These are phyloP conservation scores for Morinoia aosen DNA, from an alignment of 2,888 invertebrate genomes.

Conservation along the genomic window DNA sequence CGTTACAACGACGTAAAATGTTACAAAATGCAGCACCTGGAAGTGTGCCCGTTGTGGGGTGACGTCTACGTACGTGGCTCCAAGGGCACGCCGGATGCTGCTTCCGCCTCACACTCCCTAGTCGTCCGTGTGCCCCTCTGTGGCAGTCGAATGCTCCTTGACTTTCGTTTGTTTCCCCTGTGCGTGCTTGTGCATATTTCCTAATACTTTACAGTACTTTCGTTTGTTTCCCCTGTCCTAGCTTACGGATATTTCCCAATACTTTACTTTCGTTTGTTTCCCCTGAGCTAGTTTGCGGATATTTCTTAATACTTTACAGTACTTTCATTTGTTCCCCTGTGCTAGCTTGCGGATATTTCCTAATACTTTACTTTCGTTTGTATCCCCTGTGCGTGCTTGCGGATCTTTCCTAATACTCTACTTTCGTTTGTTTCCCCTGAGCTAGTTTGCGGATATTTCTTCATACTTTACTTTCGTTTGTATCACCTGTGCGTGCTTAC, in stretches of 20 bases:
- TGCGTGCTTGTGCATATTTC: neutral
- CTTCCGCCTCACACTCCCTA: neutral
- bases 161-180: neutral
- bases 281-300: no score
- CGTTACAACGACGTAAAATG: no score
- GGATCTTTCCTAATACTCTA: neutral
- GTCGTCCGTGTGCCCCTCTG: neutral
- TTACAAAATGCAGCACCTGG: neutral
- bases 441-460: no score
- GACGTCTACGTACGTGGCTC: neutral
- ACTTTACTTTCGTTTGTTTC: no score
- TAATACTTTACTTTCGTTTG: neutral
- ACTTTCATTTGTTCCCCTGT: no score
- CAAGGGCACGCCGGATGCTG: neutral
- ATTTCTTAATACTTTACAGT: no score
- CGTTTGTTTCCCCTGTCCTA: no score
- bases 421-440: no score
- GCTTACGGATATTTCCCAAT: no score
- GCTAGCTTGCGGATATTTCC: no score
- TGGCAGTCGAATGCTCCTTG: neutral
- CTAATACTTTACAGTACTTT: neutral
- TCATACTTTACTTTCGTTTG: no score
- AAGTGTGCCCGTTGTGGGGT: neutral
- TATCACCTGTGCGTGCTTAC: no score
- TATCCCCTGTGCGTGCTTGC: neutral